Base-by-base conservation (phyloP, 2,888 invertebrate genomes). In the Pachymerium ferrugineum region DNA sequence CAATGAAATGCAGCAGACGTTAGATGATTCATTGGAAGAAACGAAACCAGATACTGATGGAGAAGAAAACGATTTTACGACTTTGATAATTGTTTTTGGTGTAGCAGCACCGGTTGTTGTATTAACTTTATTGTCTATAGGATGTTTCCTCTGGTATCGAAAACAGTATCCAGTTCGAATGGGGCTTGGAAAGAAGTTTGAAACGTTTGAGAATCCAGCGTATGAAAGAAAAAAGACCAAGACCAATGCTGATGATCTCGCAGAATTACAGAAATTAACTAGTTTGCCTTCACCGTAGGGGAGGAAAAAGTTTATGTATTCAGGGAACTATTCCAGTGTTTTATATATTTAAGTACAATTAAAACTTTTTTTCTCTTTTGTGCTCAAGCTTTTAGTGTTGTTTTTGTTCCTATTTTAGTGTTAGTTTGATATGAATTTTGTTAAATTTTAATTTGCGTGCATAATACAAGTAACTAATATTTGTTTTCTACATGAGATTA, bases 181-280 rank as follows among this genome's bases (percentile, higher is more conserved):
- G 77, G 73, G 73, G 19, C 75, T 77, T 30, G 78, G 77, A 14
- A 70, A 77, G 19, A 78, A 77, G 67, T 78, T 78, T 68, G 77
- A 76, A 10, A 77, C 77, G 14, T 77, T 77, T 30, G 78, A 78
- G 67, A 78, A 78, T 54, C 78, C 78, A 5, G 67, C 69, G 10
- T 75, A 75, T 29, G 68, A 73, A 54, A 3, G 28, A 10, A 67
- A 31, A 12, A 68, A 22, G 22, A 25, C 25, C 0, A 38, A 25
- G 2, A 16, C 72, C 14, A 19, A 4, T 16, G 28, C 19, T 14
- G 30, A 30, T 10, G 62, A 71, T 19, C 75, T 74, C 8, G 75
- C 75, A 0, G 75, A 75, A 74, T 38, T 74, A n/a, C 74, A 75
- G 33, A 35, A 74, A 47, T 38, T 75, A 14, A 75, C 75, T n/a